Base-by-base conservation (phyloP, 2,888 invertebrate species). In the Metellina segmentata region DNA sequence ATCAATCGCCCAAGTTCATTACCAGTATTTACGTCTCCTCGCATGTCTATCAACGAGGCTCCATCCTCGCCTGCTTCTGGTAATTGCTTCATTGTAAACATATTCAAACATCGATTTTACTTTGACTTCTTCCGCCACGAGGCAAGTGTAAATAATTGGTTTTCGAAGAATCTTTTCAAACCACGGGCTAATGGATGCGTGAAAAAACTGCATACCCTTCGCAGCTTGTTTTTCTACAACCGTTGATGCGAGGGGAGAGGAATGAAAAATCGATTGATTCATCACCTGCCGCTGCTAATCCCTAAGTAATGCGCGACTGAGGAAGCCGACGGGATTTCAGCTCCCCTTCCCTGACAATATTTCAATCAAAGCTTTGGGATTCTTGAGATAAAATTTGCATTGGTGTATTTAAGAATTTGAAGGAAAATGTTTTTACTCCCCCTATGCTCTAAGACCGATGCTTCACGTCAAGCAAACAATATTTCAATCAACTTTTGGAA, bases 261-360 rank as follows among this genome's bases (percentile, higher is more conserved):
- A 61, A 61, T 61, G 61, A 61, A 61, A 61, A 61, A 61, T 61
- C 61, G 61, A 61, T 61, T 61, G 61, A 61, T 61, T 61, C 61
- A 61, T 61, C 61, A 61, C 61, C 61, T 61, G 61, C 61, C 61
- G 34, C 4, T 34, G 34, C 0, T 61, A 61, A 61, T 61, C 61
- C 16, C 61, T 16, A 16, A 61, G 16, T 61, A 61, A 61, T 61
- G 61, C 6, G 16, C 16, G 61, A 61, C 61, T 16, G 0, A 61
- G 34, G 1, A 34, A 34, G 16, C 61, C 6, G 61, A 8, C 5
- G 61, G 61, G 16, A 61, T 61, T 61, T 61, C 9, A 16, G 61
- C 9, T 34, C 4, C 34, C 34, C 34, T 34, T 34, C 34, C 4
- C 34, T 4, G 4, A 34, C 34, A 34, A 61, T 16, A 16, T 61